Evolutionary conservation across 2,888 invertebrate genomes (phyloP).

Genomic region (Andrena dorsata): DNA sequence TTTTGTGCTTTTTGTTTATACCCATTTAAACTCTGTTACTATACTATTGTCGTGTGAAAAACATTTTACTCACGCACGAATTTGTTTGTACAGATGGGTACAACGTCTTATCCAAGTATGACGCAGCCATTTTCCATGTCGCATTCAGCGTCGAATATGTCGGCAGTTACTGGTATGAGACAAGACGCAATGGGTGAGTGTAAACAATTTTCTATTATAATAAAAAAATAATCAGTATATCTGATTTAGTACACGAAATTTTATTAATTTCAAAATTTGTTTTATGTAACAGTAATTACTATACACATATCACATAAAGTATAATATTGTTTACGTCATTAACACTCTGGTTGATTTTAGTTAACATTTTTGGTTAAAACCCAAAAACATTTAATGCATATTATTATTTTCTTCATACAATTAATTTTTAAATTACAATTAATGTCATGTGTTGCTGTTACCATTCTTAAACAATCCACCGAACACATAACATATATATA

Average conservation of each 20-base stretch:
- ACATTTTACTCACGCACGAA: background rate
- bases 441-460: no score
- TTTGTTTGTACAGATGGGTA: constrained; percentile 92
- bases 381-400: background rate
- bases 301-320: no score
- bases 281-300: no score
- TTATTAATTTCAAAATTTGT: no score
- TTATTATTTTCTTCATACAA: background rate
- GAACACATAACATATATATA: no score
- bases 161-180: constrained; percentile 94
- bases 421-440: no score
- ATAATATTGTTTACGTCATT: no score
- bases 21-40: background rate
- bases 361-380: background rate
- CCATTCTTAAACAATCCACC: no score
- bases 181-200: constrained; percentile 93
- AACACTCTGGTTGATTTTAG: background rate
- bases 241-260: no score
- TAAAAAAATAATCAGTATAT: background rate
- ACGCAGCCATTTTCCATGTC: constrained; percentile 98
- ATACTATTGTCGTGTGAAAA: background rate
- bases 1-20: no score
- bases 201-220: background rate
- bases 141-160: constrained; percentile 95
- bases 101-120: constrained; percentile 96